Base-by-base conservation (phyloP, 92 coral and sea anemone genomes). In the Zoanthus sansibaricus region DNA sequence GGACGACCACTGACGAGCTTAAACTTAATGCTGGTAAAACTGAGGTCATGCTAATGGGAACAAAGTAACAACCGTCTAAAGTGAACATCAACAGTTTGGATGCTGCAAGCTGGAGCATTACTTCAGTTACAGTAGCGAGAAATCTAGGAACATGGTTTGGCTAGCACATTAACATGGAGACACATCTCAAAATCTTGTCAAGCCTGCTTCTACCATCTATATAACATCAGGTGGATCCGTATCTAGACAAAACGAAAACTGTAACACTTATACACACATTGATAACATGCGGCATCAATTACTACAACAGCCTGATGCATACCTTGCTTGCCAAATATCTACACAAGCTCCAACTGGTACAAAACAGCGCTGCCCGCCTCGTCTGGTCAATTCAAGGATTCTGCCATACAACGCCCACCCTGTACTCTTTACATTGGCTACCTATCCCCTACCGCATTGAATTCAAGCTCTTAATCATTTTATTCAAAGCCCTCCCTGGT, bases 71-170 rank as follows among this genome's bases (percentile, higher is more conserved):
- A 56, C 25, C 25, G 25, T 25, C 25, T 25, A 25, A 25, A 25
- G 25, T 25, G 25, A 25, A 25, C 25, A 25, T 83, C 86, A 18
- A 56, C 49, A 54, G 56, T 30, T 71, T 89, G 70, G 92, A 84
- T 33, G 25, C 62, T 77, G 25, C 25, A 25, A 21, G 73, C 52
- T 46, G 58, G 72, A 77, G 85, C 78, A 32, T 66, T 25, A 25
- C 72, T 62, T 78, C 86, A 64, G 37, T 72, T 11, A 16, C 78
- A 14, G 47, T 75, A 46, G 89, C 76, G 20, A 83, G 83, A 30
- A 89, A 89, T 32, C 88, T 85, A 37, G 88, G 88, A 72, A 55
- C 88, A 56, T 73, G 88, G 88, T 84, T 84, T 84, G 88, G 73
- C 51, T 52, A 51, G 54, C 77, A 73, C 17, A 48, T 84, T 47